A percentile compares a stretch with the other conserved stretches of the same genome.
These are phyloP conservation scores for Bellardia pandia DNA, from an alignment of 2,888 invertebrate species.

Conservation along the genomic window DNA sequence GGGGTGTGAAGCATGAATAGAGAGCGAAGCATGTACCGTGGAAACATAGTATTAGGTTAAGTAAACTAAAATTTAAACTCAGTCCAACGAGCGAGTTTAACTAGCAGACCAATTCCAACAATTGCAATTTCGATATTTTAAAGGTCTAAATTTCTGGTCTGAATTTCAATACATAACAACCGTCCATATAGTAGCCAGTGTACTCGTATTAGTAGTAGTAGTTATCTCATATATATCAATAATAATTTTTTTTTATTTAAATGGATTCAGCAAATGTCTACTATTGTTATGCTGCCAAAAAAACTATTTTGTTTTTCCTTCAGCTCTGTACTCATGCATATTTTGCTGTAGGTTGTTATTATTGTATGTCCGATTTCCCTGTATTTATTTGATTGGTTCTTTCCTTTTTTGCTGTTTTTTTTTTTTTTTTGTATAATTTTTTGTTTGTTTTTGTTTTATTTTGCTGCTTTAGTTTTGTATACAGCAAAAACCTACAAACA, in stretches of 20 bases:
- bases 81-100: no score
- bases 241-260: constrained; percentile 58
- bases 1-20: no score
- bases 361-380: constrained; percentile 52
- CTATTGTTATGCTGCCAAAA: constrained; percentile 54
- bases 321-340: neutral
- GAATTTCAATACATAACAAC: neutral
- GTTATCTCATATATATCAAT: constrained; percentile 57
- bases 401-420: constrained; percentile 35
- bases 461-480: constrained; percentile 11
- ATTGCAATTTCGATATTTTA: no score
- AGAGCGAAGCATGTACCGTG: no score
- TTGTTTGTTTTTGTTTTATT: neutral
- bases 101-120: no score
- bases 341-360: neutral
- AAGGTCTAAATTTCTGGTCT: no score
- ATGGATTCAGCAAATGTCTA: constrained; percentile 51
- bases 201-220: constrained; percentile 17
- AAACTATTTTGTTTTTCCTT: constrained; percentile 1
- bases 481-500: neutral
- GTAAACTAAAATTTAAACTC: no score
- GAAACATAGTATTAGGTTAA: no score
- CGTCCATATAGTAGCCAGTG: neutral
- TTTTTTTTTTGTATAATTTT: neutral
- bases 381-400: constrained; percentile 64